These are phyloP conservation scores for Phorcus lineatus DNA, from an alignment of 2,888 invertebrate genomes.

Conservation along the genomic window DNA sequence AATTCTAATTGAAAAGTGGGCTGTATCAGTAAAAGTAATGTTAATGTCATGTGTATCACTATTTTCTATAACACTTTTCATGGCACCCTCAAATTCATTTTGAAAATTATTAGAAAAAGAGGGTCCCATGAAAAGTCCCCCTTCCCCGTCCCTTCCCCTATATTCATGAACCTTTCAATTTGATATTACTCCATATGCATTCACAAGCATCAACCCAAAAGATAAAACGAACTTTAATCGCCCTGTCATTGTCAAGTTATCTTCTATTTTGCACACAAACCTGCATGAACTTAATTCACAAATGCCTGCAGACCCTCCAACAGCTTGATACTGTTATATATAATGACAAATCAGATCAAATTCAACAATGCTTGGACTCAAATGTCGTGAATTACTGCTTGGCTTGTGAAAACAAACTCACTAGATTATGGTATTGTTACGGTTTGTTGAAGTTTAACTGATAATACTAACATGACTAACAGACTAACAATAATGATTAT, in stretches of 20 bases:
- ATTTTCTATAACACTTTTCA: not conserved
- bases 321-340: not conserved
- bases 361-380: not conserved
- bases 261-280: not conserved
- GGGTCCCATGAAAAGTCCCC: not conserved
- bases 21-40: not conserved
- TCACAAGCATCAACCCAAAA: not conserved
- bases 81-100: not conserved
- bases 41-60: not conserved
- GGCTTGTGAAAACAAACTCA: not conserved
- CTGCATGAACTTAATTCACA: not conserved
- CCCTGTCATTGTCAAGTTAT: slow-evolving; percentile 11
- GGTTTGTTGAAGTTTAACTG: not conserved
- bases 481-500: not conserved
- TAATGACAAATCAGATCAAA: not conserved
- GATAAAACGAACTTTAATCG: not conserved
- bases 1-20: too few relatives aligned
- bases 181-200: not conserved
- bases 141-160: not conserved
- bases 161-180: too few relatives aligned
- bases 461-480: slow-evolving; percentile 2
- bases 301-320: not conserved
- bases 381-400: not conserved
- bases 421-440: not conserved
- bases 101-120: not conserved